Evolutionary conservation across 1,140 invertebrate species (phyloP).

Genomic region (Ceratitis capitata): DNA sequence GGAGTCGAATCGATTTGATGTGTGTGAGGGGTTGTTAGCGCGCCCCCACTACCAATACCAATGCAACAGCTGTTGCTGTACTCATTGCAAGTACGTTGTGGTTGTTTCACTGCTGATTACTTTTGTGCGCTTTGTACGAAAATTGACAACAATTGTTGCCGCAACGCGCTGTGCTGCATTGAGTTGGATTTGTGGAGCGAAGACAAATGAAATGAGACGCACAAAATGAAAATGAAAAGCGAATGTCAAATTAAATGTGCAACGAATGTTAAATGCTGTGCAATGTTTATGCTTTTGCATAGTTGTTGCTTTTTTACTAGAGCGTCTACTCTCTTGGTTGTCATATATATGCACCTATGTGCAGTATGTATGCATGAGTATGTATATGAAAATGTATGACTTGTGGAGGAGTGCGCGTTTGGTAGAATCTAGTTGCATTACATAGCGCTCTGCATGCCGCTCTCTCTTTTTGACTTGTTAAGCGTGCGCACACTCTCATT

Average conservation of each 20-base stretch:
- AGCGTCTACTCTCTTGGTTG: not conserved
- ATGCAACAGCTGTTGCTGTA: conserved; percentile 1
- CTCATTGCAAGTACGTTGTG: not conserved
- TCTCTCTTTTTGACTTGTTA: not conserved
- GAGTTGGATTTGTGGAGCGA: not conserved
- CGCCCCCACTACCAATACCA: conserved; percentile 27
- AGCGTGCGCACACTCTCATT: not conserved
- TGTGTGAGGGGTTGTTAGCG: not conserved
- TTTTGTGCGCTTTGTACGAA: not conserved
- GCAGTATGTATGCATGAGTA: not conserved
- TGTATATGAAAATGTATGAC: too few relatives aligned
- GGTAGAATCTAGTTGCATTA: too few relatives aligned
- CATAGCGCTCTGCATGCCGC: not conserved
- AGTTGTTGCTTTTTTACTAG: too few relatives aligned
- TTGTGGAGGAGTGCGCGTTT: too few relatives aligned
- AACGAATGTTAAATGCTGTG: conserved; percentile 7
- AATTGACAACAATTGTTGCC: not conserved
- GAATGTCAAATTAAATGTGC: not conserved
- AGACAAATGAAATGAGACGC: conserved; percentile 20
- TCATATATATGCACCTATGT: too few relatives aligned
- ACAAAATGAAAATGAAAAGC: conserved; percentile 9
- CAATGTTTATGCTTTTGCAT: not conserved
- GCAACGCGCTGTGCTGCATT: not conserved
- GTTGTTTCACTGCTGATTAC: not conserved
- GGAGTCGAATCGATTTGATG: conserved; percentile 4